A percentile compares a stretch with the other conserved stretches of the same genome.
These are phyloP conservation scores for Acropternis orthonyx DNA, from an alignment of 2,797 vertebrate genomes.

Conservation along the genomic window DNA sequence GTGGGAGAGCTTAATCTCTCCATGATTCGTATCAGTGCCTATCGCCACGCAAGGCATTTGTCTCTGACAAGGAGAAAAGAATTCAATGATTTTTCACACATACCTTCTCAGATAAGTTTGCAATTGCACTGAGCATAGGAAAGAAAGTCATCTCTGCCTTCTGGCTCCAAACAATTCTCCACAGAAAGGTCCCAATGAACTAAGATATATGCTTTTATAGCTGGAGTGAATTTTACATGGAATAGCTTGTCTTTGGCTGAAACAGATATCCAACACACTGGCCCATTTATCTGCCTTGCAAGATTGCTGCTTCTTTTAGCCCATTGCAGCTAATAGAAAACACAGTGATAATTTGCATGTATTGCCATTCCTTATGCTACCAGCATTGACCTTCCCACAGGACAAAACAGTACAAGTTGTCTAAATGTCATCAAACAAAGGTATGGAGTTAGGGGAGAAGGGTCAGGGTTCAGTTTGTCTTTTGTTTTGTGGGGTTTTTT, in stretches of 20 bases:
- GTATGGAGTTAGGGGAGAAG: neutral
- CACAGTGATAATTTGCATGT: neutral
- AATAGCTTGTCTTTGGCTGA: neutral
- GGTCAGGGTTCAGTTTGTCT: neutral
- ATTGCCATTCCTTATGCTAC: neutral
- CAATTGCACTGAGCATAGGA: neutral
- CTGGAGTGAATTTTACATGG: neutral
- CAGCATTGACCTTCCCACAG: neutral
- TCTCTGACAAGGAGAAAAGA: neutral
- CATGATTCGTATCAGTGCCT: neutral
- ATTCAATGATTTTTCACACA: neutral
- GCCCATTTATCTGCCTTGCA: neutral
- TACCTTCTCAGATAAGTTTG: neutral
- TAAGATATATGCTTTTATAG: neutral
- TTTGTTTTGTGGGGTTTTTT: neutral
- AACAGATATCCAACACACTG: neutral
- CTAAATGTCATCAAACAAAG: neutral
- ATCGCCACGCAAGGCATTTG: neutral
- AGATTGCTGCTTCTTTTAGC: neutral
- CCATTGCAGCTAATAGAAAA: neutral
- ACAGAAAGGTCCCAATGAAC: neutral
- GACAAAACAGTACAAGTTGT: neutral
- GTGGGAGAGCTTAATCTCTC: neutral
- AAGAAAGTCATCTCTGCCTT: neutral
- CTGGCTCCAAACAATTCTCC: neutral